Base-by-base conservation (phyloP, 2,797 vertebrate genomes). In the Manis javanica region DNA sequence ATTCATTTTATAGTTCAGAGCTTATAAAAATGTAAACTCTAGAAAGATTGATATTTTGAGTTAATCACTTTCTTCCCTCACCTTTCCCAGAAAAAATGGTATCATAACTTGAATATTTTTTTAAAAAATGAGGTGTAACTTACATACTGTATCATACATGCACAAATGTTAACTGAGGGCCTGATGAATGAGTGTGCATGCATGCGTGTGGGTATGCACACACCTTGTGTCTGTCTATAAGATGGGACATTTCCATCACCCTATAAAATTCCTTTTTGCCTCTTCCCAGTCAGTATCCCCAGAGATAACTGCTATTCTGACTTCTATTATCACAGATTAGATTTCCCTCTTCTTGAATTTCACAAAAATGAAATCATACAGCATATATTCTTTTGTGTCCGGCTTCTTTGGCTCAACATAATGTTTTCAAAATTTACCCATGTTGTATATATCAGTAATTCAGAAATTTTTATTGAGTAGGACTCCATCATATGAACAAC, bases 21-120 rank as follows among this genome's bases (percentile, higher is more conserved):
- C 34, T 87, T 88, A 37, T 59, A 92, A 94, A 92, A 75, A 34
- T 42, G 4, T 88, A 74, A 92, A 75, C 53, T n/a, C 31, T 61
- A 91, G 24, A 74, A 72, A 94, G 55, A 68, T 0, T 12, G 49
- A 57, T 68, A 75, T 87, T 90, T 78, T 61, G 24, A 75, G 61
- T 49, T 51, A 26, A 68, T 57, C 3, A 59, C 51, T 74, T 78
- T 82, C 7, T 16, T 42, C 55, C 61, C 39, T 55, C 39, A 51
- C 14, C 74, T 21, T 42, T 29, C 29, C 31, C 77, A 91, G 93
- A 95, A 12, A 53, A 92, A 95, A 42, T 55, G 2, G 37, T 21
- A 15, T 14, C 19, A 3, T 89, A n/a, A 68, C 31, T 87, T 42
- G 7, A n/a, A 61, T 3, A 19, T 53, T 15, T 66, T 90, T 61